Evolutionary conservation across 2,888 invertebrate genomes (phyloP), one percentile per base, ranked within the genome.

Genomic region (Subacronicta megacephala): DNA sequence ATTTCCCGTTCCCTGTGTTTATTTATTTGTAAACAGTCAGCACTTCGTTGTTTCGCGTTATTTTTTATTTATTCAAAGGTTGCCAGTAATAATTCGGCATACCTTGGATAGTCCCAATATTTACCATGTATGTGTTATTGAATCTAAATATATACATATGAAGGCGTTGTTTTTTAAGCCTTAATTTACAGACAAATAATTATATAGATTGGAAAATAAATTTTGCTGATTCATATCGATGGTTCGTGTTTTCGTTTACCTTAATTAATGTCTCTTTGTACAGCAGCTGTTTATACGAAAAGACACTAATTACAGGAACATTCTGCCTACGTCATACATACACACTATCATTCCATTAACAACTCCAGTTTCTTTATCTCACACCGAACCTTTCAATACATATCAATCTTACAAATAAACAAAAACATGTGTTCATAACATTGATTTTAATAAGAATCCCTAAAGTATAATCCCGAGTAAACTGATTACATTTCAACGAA

Each of bases 21-120:
- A 54, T 76, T 71, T 68, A 62, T 74, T 68, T 77, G 61, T 56
- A 53, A 62, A 49, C 60, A 62, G 47, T 74, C 68, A 68, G 75
- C 74, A 45, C 43, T 71, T 67, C 47, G 56, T 66, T 67, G 52
- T 59, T 55, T 15, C 13, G 44, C 50, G 35, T 61, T 72, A n/a
- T 35, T 43, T 55, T 57, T 62, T 67, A 36, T 63, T 63, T 54
- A 49, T 53, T 46, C 53, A 49, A 40, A 26, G 17, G 12, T 55
- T 53, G n/a, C 44, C 18, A 17, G 26, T 23, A 41, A 31, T 23
- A 41, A 31, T 31, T 31, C n/a, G 4, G n/a, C 7, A 26, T 26
- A 20, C 5, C 44, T 63, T 51, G 9, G 20, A 35, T 42, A 37
- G 36, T 17, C 10, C 47, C 7, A 16, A 41, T 49, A n/a, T 62